These are phyloP conservation scores for Exocentrus adspersus DNA, from an alignment of 2,888 invertebrate species.

Conservation along the genomic window DNA sequence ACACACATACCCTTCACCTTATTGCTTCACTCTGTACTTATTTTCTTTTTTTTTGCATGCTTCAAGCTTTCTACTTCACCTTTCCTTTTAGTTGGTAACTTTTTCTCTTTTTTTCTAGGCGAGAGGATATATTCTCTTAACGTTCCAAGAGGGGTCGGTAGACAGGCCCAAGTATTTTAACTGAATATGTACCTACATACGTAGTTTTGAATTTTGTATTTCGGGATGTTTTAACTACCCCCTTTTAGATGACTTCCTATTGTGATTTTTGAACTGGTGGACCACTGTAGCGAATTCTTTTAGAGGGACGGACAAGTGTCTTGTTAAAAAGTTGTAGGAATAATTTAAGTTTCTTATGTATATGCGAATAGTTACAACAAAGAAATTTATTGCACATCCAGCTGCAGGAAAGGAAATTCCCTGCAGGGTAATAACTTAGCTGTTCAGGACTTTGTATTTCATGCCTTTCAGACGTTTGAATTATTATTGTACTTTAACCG, in stretches of 20 bases:
- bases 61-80: conserved; percentile 4
- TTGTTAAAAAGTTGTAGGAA: no score
- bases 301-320: conserved; percentile 3
- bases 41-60: conserved; percentile 9
- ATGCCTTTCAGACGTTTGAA: no score
- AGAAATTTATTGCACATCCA: no score
- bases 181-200: conserved; percentile 37
- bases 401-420: no score
- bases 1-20: not conserved
- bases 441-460: no score
- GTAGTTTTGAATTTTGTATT: no score
- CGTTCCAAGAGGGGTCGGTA: conserved; percentile 55
- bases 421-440: no score
- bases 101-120: conserved; percentile 56
- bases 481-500: no score
- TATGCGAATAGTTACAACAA: no score
- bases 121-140: conserved; percentile 59
- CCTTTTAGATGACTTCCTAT: not conserved
- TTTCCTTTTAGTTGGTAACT: conserved; percentile 42
- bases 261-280: conserved; percentile 17
- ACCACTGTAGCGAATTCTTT: not conserved
- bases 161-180: conserved; percentile 60
- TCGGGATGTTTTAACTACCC: not conserved
- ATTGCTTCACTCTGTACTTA: not conserved
- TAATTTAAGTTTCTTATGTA: no score